phyloP scores from a whole-genome alignment of 2,113 vertebrate species.

The Theropithecus gelada region DNA sequence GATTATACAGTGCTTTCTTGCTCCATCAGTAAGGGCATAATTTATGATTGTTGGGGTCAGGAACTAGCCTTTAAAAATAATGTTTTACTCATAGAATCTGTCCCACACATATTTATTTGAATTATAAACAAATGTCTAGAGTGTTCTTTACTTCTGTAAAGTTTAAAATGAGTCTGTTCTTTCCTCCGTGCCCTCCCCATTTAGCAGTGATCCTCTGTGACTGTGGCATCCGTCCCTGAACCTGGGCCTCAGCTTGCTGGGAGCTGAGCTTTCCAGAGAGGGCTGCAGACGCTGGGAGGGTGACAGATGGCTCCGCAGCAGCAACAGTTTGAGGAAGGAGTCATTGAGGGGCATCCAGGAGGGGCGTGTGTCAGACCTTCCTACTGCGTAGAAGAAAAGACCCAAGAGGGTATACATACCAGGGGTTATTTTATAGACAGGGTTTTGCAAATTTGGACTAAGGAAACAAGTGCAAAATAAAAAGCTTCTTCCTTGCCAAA shows the following conservation, averaged over 20 bases:
- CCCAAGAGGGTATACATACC: background rate
- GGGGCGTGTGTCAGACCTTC: slow-evolving; percentile 33
- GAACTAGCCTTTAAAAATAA: background rate
- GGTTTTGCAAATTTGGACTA: background rate
- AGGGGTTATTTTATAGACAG: background rate
- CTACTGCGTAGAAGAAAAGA: slow-evolving; percentile 36
- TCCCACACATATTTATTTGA: background rate
- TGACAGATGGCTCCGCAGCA: slow-evolving; percentile 70
- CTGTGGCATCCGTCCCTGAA: background rate
- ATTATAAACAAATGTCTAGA: background rate
- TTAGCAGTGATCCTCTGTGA: background rate
- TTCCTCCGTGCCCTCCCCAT: background rate
- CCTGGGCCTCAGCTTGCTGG: slow-evolving; percentile 15
- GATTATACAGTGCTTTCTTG: background rate
- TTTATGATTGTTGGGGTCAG: background rate
- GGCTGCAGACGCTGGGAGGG: background rate
- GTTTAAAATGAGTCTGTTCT: background rate
- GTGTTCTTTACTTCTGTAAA: background rate
- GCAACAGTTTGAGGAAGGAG: slow-evolving; percentile 73
- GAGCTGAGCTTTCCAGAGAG: slow-evolving; percentile 33
- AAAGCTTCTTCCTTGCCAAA: background rate
- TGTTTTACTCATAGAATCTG: background rate
- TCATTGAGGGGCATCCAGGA: slow-evolving; percentile 46
- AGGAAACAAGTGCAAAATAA: background rate
- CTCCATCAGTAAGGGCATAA: background rate